These are phyloP conservation scores for Phengaris arion DNA, from an alignment of 2,888 invertebrate species.

Conservation along the genomic window DNA sequence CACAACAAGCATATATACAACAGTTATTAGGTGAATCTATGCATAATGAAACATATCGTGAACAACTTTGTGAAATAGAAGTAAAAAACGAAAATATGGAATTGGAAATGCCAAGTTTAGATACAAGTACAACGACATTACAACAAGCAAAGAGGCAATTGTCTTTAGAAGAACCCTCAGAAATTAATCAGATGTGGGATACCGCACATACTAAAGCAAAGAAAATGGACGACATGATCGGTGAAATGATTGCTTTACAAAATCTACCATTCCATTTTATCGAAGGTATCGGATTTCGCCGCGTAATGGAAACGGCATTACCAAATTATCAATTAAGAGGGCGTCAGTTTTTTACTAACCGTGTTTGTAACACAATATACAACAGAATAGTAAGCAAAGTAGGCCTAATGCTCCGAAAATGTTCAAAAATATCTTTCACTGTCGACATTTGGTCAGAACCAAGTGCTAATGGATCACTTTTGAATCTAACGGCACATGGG, in stretches of 20 bases:
- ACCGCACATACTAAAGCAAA: slow-evolving; percentile 37
- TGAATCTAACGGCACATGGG: slow-evolving; percentile 28
- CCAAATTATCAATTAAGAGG: slow-evolving; percentile 42
- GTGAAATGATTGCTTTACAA: slow-evolving; percentile 44
- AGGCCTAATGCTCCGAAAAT: slow-evolving; percentile 38
- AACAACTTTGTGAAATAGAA: not conserved
- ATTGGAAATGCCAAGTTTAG: not conserved
- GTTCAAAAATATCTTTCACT: slow-evolving; percentile 43
- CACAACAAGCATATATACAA: too few species aligned
- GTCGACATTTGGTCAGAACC: slow-evolving; percentile 42
- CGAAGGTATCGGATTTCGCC: slow-evolving; percentile 42
- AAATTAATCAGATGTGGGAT: slow-evolving; percentile 37
- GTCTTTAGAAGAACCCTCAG: slow-evolving; percentile 33
- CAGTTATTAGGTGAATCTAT: too few species aligned
- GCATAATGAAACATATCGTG: not conserved
- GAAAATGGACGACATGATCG: slow-evolving; percentile 40
- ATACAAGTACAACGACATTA: too few species aligned
- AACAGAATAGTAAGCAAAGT: slow-evolving; percentile 38
- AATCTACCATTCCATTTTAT: slow-evolving; percentile 43
- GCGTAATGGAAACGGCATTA: slow-evolving; percentile 37
- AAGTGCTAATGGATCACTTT: slow-evolving; percentile 37
- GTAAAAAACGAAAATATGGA: not conserved
- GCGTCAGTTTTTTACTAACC: slow-evolving; percentile 40
- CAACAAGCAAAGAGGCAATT: slow-evolving; percentile 4
- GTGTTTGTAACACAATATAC: slow-evolving; percentile 39